Base-by-base conservation (phyloP, 2,113 vertebrate species). In the Crypturellus undulatus region DNA sequence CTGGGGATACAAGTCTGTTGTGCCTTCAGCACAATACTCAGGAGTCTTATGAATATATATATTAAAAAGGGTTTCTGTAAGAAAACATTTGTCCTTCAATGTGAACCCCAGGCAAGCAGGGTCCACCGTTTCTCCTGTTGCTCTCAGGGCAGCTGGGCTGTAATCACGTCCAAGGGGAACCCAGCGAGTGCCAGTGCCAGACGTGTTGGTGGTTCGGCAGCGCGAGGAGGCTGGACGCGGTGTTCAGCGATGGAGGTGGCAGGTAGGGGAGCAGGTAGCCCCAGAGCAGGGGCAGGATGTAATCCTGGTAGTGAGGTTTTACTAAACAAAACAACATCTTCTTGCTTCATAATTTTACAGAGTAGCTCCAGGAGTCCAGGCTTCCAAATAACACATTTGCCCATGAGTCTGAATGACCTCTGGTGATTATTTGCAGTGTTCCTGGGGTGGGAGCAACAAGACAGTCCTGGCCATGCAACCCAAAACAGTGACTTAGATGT, bases 191-290 rank as follows among this genome's bases (percentile, higher is more conserved):
- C 36, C 2, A 15, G 58, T 77, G 59, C 67, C 15, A 12, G 49
- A 2, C 1, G 0, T 9, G 10, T 58, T 30, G 30, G 25, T 9
- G 26, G 34, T 67, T 80, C 58, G 72, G 45, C 69, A 64, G 49
- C 67, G 49, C 0, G 0, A 8, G 16, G 19, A 21, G 51, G 32
- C 6, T 6, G 2, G 20, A 30, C 0, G 19, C 17, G 47, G 18
- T 19, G 18, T 19, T 19, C 18, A 5, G 45, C 16, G 45, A 19
- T 8, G 45, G 6, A 47, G 45, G 45, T 19, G 45, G 42, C 12
- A 17, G 45, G 45, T 5, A 47, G 19, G 45, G 6, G 45, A 19
- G 45, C 45, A 18, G 45, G 62, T 12, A n/a, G 12, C 28, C 21
- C 1, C 1, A n/a, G 16, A 10, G 59, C 10, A 20, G 24, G 40